Conservation (phyloP, 2,113 vertebrate genomes). For the Laterallus jamaicensis region DNA sequence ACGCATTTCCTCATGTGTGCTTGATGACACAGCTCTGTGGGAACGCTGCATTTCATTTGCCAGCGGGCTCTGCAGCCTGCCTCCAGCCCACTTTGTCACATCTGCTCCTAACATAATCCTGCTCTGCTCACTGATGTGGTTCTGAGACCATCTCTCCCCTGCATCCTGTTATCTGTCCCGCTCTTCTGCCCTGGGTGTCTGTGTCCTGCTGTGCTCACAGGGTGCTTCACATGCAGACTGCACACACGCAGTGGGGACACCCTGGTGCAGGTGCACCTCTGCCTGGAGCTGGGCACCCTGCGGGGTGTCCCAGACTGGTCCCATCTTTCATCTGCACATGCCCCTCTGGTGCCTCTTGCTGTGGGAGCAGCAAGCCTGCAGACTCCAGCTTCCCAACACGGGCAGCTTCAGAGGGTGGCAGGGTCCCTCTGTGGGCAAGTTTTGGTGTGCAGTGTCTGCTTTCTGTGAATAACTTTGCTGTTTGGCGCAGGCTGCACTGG, state of each 20-base stretch:
- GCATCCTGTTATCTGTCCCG: not conserved
- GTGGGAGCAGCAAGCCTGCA: not conserved
- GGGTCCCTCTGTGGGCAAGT: not conserved
- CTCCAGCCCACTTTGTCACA: not conserved
- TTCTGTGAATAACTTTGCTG: not conserved
- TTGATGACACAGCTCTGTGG: not conserved
- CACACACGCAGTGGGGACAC: no score
- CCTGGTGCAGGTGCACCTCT: not conserved
- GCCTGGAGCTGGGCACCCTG: not conserved
- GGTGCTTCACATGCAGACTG: not conserved
- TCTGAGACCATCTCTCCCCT: not conserved
- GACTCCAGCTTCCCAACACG: fast-evolving
- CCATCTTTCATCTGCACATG: not conserved
- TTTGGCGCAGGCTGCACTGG: not conserved
- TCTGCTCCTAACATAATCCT: not conserved
- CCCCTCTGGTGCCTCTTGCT: not conserved
- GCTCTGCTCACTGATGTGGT: not conserved
- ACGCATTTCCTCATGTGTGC: not conserved
- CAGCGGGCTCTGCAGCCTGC: not conserved
- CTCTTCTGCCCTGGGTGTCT: not conserved
- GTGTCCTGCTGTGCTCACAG: fast-evolving
- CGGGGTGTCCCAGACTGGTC: not conserved
- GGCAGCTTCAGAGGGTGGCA: not conserved
- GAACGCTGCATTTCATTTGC: not conserved
- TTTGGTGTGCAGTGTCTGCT: not conserved